Conservation (phyloP, 2,888 invertebrate genomes). For the Cryptophagus acutangulus region DNA sequence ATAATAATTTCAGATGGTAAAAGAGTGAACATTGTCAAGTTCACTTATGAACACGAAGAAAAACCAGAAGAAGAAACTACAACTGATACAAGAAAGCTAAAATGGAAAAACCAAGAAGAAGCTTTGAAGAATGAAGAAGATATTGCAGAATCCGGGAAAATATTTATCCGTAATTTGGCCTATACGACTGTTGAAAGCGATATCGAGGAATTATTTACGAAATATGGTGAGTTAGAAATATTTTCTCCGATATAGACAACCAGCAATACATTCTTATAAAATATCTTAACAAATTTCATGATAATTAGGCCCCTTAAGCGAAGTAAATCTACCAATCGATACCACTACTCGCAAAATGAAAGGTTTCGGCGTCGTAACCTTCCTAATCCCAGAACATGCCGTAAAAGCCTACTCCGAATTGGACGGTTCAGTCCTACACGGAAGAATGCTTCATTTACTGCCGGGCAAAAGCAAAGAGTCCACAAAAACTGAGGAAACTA, state of each 20-base stretch:
- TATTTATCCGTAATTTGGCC: constrained; percentile 87
- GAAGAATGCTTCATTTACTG: constrained; percentile 88
- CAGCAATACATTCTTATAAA: constrained; percentile 11
- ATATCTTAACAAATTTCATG: constrained; percentile 3
- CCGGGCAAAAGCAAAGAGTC: constrained; percentile 70
- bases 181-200: constrained; percentile 84
- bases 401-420: constrained; percentile 79
- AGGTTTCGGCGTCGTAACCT: constrained; percentile 91
- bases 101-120: constrained; percentile 62
- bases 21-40: constrained; percentile 55
- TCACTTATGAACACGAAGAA: constrained; percentile 42
- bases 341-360: constrained; percentile 73
- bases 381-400: constrained; percentile 93
- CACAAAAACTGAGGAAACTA: constrained; percentile 16
- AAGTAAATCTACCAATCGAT: constrained; percentile 87
- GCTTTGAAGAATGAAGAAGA: constrained; percentile 66
- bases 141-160: constrained; percentile 84
- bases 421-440: constrained; percentile 88
- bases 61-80: constrained; percentile 28
- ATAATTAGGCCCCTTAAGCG: constrained; percentile 69
- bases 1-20: constrained; percentile 57
- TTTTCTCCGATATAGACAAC: constrained; percentile 4
- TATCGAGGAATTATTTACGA: constrained; percentile 73
- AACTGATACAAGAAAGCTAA: constrained; percentile 42
- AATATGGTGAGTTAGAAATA: constrained; percentile 69